Conservation (phyloP, 2,113 vertebrate genomes). For the Thalassoma bifasciatum region DNA sequence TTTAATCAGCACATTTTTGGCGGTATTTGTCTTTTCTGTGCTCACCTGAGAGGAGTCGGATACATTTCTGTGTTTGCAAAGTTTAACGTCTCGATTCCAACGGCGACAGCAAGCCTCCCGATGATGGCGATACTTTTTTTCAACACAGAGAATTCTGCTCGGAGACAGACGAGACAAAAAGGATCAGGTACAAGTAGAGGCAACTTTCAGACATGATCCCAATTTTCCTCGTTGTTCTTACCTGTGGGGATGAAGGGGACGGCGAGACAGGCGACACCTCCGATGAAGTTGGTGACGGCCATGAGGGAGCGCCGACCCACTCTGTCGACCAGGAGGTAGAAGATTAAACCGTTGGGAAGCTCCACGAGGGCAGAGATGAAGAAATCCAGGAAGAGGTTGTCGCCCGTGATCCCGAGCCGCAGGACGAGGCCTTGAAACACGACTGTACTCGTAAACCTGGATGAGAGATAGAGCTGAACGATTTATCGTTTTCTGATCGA, state of each 20-base stretch:
- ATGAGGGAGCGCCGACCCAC: slow-evolving; percentile 84
- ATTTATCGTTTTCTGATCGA: not conserved
- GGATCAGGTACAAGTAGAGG: not conserved
- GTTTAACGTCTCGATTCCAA: slow-evolving; percentile 53
- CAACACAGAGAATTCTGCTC: slow-evolving; percentile 16
- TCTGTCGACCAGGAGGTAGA: slow-evolving; percentile 87
- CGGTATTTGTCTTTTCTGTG: too few relatives aligned
- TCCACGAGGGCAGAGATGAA: slow-evolving; percentile 87
- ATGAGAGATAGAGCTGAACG: not conserved
- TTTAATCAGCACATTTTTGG: too few relatives aligned
- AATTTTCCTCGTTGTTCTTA: not conserved
- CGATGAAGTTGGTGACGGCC: slow-evolving; percentile 26
- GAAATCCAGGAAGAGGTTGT: slow-evolving; percentile 87
- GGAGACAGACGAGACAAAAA: not conserved
- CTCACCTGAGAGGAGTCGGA: slow-evolving; percentile 56
- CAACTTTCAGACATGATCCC: too few relatives aligned
- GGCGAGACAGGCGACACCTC: slow-evolving; percentile 14
- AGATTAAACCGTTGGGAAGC: slow-evolving; percentile 84
- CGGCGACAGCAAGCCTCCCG: slow-evolving; percentile 79
- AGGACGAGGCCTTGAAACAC: slow-evolving; percentile 46
- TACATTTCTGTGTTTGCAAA: slow-evolving; percentile 66
- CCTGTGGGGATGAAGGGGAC: slow-evolving; percentile 10
- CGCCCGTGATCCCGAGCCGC: slow-evolving; percentile 78
- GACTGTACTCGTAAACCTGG: slow-evolving; percentile 35
- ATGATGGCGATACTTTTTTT: slow-evolving; percentile 46